A percentile compares a stretch with the other conserved stretches of the same genome.
Conservation (phyloP, 1,140 invertebrate species). For the Macrobrachium nipponense region DNA sequence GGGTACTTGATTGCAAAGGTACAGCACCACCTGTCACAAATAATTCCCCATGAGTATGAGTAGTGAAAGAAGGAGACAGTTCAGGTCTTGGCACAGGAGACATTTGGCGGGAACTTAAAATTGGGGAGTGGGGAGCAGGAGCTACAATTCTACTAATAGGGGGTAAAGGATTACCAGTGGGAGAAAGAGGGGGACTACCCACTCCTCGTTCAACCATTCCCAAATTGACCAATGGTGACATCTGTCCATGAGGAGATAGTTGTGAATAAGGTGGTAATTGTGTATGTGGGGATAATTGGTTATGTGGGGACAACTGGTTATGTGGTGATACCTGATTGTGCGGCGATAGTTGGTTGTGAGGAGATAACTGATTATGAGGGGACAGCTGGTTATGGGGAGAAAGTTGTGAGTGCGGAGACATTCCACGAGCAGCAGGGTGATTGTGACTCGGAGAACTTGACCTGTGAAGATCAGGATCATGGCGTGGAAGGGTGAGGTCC, state of each 20-base stretch:
- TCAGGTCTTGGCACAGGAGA: constrained; percentile 59
- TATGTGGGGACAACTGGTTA: constrained; percentile 57
- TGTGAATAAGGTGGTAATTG: constrained; percentile 62
- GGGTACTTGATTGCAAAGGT: constrained; percentile 50
- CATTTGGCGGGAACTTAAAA: constrained; percentile 61
- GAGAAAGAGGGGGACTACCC: constrained; percentile 51
- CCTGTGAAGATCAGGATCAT: constrained; percentile 55
- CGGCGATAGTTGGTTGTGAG: constrained; percentile 60
- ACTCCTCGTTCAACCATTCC: constrained; percentile 55
- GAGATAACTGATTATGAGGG: constrained; percentile 56
- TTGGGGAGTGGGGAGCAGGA: constrained; percentile 56
- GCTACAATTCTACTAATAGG: constrained; percentile 63
- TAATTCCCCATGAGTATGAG: constrained; percentile 58
- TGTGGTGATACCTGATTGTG: constrained; percentile 57
- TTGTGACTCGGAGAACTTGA: constrained; percentile 37
- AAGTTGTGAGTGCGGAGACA: constrained; percentile 57
- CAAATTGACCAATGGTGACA: constrained; percentile 58
- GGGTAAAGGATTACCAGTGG: constrained; percentile 53
- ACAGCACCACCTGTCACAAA: constrained; percentile 50
- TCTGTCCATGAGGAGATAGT: constrained; percentile 60
- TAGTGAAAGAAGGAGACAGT: constrained; percentile 53
- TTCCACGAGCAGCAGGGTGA: constrained; percentile 44
- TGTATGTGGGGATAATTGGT: constrained; percentile 52
- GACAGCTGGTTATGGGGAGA: constrained; percentile 59
- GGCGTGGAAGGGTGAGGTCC: constrained; percentile 60